Evolutionary conservation across 1,140 invertebrate genomes (phyloP).

Genomic region (Drosophila baimaii): DNA sequence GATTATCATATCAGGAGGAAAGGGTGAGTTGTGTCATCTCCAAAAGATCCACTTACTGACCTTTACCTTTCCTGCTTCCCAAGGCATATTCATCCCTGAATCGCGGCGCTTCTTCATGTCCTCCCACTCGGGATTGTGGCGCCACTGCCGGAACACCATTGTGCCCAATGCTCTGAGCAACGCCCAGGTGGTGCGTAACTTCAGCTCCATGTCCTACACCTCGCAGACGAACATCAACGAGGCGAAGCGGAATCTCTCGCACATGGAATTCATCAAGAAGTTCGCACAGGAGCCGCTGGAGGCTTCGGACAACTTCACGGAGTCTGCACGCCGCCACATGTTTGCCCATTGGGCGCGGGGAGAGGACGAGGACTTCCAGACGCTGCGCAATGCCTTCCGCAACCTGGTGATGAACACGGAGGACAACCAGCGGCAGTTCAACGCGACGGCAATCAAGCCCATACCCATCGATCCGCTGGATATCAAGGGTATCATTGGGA

Average conservation of each 20-base stretch:
- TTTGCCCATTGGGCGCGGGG: constrained; percentile 82
- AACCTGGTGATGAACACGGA: constrained; percentile 67
- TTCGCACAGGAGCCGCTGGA: constrained; percentile 60
- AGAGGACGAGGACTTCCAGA: constrained; percentile 70
- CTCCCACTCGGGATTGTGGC: constrained; percentile 89
- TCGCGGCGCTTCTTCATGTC: constrained; percentile 86
- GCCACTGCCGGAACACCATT: constrained; percentile 86
- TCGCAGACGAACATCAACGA: constrained; percentile 62
- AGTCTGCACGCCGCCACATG: constrained; percentile 77
- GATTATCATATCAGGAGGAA: constrained; percentile 87
- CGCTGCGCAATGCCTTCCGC: constrained; percentile 67
- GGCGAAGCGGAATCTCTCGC: constrained; percentile 66
- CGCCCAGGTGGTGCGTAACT: constrained; percentile 74
- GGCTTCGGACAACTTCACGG: constrained; percentile 66
- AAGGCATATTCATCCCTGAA: constrained; percentile 86
- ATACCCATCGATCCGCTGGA: constrained; percentile 73
- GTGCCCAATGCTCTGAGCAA: constrained; percentile 71
- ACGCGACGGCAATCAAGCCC: constrained; percentile 50
- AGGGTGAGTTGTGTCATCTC: constrained; percentile 55
- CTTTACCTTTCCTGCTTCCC: constrained; percentile 1
- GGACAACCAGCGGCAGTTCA: constrained; percentile 58
- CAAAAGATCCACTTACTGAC: constrained; percentile 39
- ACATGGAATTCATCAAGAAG: constrained; percentile 66
- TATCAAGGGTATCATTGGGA: constrained; percentile 46
- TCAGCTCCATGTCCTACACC: constrained; percentile 76